Percentiles rank a stretch among this genome's conserved stretches.
Conservation (phyloP, 2,888 invertebrate species). For the Nycteola revayana region DNA sequence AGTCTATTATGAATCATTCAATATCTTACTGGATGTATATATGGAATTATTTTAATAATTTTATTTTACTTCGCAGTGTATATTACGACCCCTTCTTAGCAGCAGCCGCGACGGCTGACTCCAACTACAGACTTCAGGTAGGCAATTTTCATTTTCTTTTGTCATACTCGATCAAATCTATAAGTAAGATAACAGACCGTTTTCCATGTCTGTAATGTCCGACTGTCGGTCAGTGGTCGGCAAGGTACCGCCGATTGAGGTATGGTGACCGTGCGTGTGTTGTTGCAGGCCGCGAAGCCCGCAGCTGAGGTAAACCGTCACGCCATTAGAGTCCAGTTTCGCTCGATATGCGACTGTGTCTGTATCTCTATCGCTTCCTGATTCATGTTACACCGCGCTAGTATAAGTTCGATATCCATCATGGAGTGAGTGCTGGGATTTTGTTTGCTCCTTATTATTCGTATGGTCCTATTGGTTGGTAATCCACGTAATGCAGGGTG, state of each 20-base stretch:
- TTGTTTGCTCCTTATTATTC: constrained; percentile 74
- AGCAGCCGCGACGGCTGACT: constrained; percentile 92
- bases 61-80: constrained; percentile 85
- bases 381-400: constrained; percentile 74
- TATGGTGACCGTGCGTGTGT: constrained; percentile 69
- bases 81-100: constrained; percentile 98
- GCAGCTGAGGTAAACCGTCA: constrained; percentile 84
- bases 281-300: constrained; percentile 88
- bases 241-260: constrained; percentile 33
- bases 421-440: constrained; percentile 78
- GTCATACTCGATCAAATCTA: too few species aligned
- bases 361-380: constrained; percentile 77
- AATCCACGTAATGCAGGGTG: constrained; percentile 69
- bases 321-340: constrained; percentile 53
- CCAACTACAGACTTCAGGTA: constrained; percentile 96
- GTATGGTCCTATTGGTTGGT: constrained; percentile 67
- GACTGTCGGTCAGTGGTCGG: constrained; percentile 12
- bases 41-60: constrained; percentile 9
- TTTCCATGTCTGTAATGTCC: constrained; percentile 7
- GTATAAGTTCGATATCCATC: constrained; percentile 65
- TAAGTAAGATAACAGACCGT: background rate
- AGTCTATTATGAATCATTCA: too few species aligned
- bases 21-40: too few species aligned
- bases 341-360: constrained; percentile 57
- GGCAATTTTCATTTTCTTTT: constrained; percentile 41